Conservation (phyloP, 2,113 vertebrate genomes). For the Pachycephala philippinensis region DNA sequence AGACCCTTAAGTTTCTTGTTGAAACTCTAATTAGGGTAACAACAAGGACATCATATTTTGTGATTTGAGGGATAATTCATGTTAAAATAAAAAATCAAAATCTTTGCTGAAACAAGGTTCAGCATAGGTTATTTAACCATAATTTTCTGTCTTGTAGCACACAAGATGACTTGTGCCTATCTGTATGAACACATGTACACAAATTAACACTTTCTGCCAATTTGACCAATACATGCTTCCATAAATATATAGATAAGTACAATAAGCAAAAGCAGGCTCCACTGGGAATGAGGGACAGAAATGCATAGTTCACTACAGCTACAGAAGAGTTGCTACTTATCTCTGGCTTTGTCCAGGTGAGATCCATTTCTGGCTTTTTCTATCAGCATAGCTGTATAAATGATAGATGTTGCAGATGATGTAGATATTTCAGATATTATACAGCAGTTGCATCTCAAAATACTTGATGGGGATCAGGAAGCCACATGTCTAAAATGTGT, state of each 20-base stretch:
- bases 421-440: background rate
- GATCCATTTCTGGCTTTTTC: background rate
- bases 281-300: background rate
- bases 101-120: background rate
- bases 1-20: background rate
- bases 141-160: background rate
- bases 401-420: background rate
- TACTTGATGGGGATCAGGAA: background rate
- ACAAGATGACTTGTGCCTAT: background rate
- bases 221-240: background rate
- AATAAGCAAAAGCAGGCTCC: background rate
- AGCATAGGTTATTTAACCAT: background rate
- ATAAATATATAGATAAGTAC: background rate
- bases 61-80: background rate
- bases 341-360: background rate
- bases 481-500: background rate
- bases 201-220: background rate
- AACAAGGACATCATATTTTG: background rate
- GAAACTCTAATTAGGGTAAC: background rate
- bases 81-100: rapidly evolving
- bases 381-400: background rate
- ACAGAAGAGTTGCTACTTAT: background rate
- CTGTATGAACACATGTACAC: background rate
- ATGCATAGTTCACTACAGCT: background rate
- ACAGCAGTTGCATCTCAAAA: background rate